Conservation (phyloP, 2,113 vertebrate species). For the Etheostoma cragini region DNA sequence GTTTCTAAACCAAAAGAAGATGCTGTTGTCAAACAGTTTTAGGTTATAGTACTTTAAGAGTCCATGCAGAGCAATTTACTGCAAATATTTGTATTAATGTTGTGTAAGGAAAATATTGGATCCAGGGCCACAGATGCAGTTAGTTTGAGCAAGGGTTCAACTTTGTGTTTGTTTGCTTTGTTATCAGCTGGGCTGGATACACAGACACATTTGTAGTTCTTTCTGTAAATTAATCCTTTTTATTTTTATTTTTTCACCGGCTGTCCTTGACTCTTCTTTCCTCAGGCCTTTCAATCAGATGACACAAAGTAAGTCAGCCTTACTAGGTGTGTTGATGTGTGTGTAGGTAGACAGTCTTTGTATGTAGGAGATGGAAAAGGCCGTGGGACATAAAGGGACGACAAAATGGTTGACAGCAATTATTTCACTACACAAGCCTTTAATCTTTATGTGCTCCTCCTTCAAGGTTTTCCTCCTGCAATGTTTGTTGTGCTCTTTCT, state of each 20-base stretch:
- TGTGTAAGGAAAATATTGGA: background rate
- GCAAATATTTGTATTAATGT: background rate
- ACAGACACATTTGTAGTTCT: background rate
- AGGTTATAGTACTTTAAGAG: background rate
- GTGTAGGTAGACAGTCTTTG: background rate
- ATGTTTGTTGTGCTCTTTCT: conserved; percentile 2
- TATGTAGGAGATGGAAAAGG: background rate
- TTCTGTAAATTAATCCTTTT: background rate
- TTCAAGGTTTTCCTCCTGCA: background rate
- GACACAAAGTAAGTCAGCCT: conserved; percentile 77
- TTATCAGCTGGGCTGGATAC: conserved; percentile 5
- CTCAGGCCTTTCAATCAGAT: conserved; percentile 81
- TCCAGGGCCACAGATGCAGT: background rate
- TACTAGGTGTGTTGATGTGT: conserved; percentile 8
- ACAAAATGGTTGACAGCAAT: background rate
- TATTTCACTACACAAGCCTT: background rate
- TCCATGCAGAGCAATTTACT: background rate
- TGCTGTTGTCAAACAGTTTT: background rate
- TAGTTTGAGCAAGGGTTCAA: background rate
- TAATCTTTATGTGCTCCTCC: background rate
- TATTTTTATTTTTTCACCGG: conserved; percentile 15
- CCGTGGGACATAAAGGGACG: background rate
- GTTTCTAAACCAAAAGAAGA: background rate
- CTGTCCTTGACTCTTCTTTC: conserved; percentile 46
- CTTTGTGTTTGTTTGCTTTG: background rate